A percentile compares a stretch with the other conserved stretches of the same genome.
Conservation (phyloP, 2,888 invertebrate species). For the Hemaris fuciformis region DNA sequence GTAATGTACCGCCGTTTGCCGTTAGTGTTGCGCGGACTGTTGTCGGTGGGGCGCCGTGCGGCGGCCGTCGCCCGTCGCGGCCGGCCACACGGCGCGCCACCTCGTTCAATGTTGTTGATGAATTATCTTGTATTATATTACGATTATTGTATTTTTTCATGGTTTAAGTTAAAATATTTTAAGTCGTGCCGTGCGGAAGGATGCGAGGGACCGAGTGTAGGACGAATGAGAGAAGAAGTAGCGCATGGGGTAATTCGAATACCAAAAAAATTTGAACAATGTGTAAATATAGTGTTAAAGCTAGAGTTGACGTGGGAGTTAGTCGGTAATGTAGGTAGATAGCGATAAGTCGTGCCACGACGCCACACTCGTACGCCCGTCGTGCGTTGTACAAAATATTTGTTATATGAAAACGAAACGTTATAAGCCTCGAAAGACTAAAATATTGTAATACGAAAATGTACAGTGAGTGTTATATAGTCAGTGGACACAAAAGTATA, state of each 20-base stretch:
- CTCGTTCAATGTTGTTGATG: slow-evolving; percentile 71
- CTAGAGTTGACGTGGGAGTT: slow-evolving; percentile 68
- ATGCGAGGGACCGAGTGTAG: slow-evolving; percentile 56
- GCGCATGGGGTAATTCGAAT: slow-evolving; percentile 76
- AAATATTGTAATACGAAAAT: slow-evolving; percentile 80
- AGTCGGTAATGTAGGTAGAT: slow-evolving; percentile 73
- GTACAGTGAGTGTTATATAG: slow-evolving; percentile 83
- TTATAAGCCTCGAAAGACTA: slow-evolving; percentile 78
- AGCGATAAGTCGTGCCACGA: slow-evolving; percentile 76
- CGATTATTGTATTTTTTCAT: slow-evolving; percentile 78
- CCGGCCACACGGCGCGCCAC: slow-evolving; percentile 32
- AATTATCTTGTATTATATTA: slow-evolving; percentile 76
- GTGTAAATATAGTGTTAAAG: slow-evolving; percentile 79
- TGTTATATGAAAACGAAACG: slow-evolving; percentile 76
- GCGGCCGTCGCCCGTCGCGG: slow-evolving; percentile 38
- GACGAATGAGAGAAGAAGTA: slow-evolving; percentile 64
- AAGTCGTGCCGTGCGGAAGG: slow-evolving; percentile 69
- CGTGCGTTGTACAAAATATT: slow-evolving; percentile 81
- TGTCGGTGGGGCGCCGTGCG: slow-evolving; percentile 55
- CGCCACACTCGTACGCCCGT: slow-evolving; percentile 70
- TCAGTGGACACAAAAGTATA: slow-evolving; percentile 82
- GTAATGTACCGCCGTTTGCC: slow-evolving; percentile 54
- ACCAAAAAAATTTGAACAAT: slow-evolving; percentile 81
- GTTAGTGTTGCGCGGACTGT: slow-evolving; percentile 71
- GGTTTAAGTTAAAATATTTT: slow-evolving; percentile 75